Base-by-base conservation (phyloP, 2,797 vertebrate species). In the Thunnus albacares region DNA sequence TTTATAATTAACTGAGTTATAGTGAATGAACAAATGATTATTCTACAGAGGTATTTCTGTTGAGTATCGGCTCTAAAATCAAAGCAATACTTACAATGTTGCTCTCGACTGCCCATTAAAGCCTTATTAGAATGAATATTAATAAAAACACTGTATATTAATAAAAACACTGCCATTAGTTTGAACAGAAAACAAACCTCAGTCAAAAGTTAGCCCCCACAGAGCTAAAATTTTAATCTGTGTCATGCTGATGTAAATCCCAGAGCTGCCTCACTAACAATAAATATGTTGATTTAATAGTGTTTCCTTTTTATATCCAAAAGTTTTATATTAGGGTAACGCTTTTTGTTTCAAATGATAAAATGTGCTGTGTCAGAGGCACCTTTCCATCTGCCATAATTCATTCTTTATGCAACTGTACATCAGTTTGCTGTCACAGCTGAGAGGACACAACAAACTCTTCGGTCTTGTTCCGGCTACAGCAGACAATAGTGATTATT, bases 321-420 rank as follows among this genome's bases (percentile, higher is more conserved):
- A 38, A 49, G 13, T 65, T 80, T 74, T 76, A 63, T 57, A 35
- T 83, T 24, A 71, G 41, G 6, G 17, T 24, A 55, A 71, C 75
- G 55, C 61, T 69, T 35, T 87, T 79, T 65, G 45, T 76, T 85
- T 71, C 10, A 60, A 73, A 81, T 75, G 57, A 74, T 15, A 61
- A 83, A 85, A 90, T 73, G 62, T 87, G 75, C 88, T 74, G 74
- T 38, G 72, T 87, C 81, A 88, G 81, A 85, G 24, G n/a, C 67
- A 56, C 71, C 75, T 87, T 71, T 82, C 62, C 65, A 65, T 79
- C 69, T 17, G 11, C 35, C 64, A 66, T 71, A 84, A 79, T 68
- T 85, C 61, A 80, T 88, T 90, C 75, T 68, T 72, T 63, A 49
- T 67, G 60, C 68, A 56, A 77, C 68, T 55, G 64, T 62, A 43